phyloP scores from a whole-genome alignment of 2,113 vertebrate species.

The Carettochelys insculpta region DNA sequence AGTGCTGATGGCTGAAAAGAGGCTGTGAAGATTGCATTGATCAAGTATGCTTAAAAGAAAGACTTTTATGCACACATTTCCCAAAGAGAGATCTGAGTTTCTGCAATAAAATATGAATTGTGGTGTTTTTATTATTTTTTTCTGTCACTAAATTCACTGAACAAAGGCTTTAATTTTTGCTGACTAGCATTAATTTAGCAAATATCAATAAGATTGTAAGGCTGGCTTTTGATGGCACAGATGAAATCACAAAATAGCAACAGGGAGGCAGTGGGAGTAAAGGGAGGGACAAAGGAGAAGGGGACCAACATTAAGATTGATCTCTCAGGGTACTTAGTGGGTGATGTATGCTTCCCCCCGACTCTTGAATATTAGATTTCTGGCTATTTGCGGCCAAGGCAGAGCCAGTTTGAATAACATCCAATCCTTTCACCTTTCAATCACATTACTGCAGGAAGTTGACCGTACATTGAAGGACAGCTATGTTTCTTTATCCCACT shows the following conservation, averaged over 20 bases:
- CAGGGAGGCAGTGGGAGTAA: background rate
- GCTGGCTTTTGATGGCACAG: slow-evolving; percentile 9
- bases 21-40: background rate
- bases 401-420: background rate
- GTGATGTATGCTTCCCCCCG: background rate
- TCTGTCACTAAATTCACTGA: background rate
- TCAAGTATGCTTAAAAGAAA: background rate
- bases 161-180: slow-evolving; percentile 12
- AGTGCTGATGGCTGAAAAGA: background rate
- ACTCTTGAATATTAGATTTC: background rate
- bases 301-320: background rate
- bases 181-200: background rate
- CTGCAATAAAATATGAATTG: slow-evolving; percentile 4
- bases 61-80: slow-evolving; percentile 22
- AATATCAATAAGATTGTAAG: slow-evolving; percentile 22
- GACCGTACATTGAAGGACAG: background rate
- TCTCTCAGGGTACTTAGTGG: background rate
- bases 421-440: background rate
- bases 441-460: background rate
- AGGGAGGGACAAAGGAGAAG: background rate
- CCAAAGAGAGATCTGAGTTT: background rate
- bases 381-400: background rate
- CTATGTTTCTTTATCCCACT: background rate
- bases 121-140: slow-evolving; percentile 19
- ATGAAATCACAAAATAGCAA: background rate